Conservation (phyloP, 2,113 vertebrate genomes). For the Callionymus lyra region DNA sequence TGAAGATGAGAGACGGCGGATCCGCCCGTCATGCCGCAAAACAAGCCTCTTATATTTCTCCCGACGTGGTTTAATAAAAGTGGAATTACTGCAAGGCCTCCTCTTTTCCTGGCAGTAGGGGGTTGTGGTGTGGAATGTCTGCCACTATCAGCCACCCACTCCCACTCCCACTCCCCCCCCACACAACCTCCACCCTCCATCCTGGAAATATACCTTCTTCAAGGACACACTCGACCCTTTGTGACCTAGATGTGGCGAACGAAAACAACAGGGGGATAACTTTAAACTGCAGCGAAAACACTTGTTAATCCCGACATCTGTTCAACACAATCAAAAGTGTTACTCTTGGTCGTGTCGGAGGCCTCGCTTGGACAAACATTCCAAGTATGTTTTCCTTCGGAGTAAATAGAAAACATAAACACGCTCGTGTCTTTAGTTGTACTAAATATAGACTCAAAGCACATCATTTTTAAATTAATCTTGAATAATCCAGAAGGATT, state of each 20-base stretch:
- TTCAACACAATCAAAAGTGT: neutral
- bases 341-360: no score
- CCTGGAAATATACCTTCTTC: conserved; percentile 13
- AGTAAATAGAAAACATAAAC: no score
- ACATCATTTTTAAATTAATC: no score
- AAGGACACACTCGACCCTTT: conserved; percentile 21
- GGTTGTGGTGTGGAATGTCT: conserved; percentile 57
- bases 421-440: no score
- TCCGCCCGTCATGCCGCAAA: conserved; percentile 31
- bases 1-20: conserved; percentile 4
- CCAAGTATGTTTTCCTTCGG: no score
- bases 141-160: conserved; percentile 25
- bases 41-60: conserved; percentile 47
- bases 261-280: conserved; percentile 5
- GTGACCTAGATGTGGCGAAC: conserved; percentile 13
- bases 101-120: conserved; percentile 27
- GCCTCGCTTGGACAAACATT: no score
- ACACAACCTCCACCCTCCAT: conserved; percentile 4
- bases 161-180: conserved; percentile 1
- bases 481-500: no score
- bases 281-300: conserved; percentile 7
- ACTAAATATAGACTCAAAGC: no score
- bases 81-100: conserved; percentile 55
- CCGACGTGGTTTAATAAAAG: conserved; percentile 73
- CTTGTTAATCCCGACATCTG: neutral